Base-by-base conservation (phyloP, 2,888 invertebrate species). In the Actias luna region DNA sequence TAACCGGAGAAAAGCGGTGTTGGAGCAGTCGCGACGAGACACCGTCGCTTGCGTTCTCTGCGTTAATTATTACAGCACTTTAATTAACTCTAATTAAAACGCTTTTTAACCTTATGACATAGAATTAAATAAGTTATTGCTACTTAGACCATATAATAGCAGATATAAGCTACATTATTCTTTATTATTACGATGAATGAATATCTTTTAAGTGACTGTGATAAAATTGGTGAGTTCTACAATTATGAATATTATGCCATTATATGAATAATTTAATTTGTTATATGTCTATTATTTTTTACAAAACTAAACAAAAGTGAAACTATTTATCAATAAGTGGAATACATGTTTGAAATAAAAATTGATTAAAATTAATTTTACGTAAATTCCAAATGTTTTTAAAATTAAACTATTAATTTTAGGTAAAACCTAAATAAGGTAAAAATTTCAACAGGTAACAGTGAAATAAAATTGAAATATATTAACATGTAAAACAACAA, bases 1-100 rank as follows among this genome's bases (percentile, higher is more conserved):
- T 65, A 71, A 67, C 76, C 64, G 68, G 73, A 70, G 62, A 25
- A 64, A 60, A 66, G 72, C 72, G 68, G 74, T 64, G 63, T 55
- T 5, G 57, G 63, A 65, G 71, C 72, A 76, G 74, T 76, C 65
- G 63, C 55, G 39, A 65, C 72, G 33, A 61, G 77, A 64, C 61
- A n/a, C 64, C 52, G 71, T 59, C 61, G 64, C 65, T 59, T 39
- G 42, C 59, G 59, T 64, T 58, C 63, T 60, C 58, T 60, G 58
- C 52, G 60, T 46, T 69, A 69, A 73, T 71, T 67, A 67, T 64
- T 57, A 59, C 58, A 52, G 64, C n/a, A 39, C 58, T 62, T 64
- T 67, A 61, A 69, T 67, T 67, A 65, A 59, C 33, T 68, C 62
- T 36, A 67, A 75, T 72, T 74, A 66, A 70, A 72, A 69, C 68